Conservation (phyloP, 1,140 invertebrate species). For the Drosophila navojoa region DNA sequence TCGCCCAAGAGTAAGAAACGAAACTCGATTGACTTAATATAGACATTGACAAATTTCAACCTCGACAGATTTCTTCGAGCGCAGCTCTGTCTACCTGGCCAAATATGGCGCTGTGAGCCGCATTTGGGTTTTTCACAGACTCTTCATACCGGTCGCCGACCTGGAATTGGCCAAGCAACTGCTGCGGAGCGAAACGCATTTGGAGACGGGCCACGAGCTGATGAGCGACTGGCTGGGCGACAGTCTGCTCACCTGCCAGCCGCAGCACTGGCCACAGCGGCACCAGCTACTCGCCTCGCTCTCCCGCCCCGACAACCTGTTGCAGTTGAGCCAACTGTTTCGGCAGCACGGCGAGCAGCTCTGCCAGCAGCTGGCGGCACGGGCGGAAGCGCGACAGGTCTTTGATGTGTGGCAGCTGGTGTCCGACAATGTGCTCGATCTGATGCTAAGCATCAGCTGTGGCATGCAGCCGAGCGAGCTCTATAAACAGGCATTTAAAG, state of each 20-base stretch:
- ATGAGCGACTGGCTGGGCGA: slow-evolving; percentile 53
- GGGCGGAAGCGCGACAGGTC: slow-evolving; percentile 1
- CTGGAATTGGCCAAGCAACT: slow-evolving; percentile 58
- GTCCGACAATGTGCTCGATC: slow-evolving; percentile 26
- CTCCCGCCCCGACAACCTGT: slow-evolving; percentile 34
- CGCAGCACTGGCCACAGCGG: slow-evolving; percentile 50
- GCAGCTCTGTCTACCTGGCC: slow-evolving; percentile 45
- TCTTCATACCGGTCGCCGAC: slow-evolving; percentile 63
- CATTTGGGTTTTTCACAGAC: slow-evolving; percentile 66
- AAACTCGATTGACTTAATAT: neutral
- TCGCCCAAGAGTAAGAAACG: slow-evolving; percentile 51
- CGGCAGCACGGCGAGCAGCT: slow-evolving; percentile 30
- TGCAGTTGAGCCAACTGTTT: slow-evolving; percentile 24
- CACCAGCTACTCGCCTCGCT: slow-evolving; percentile 39
- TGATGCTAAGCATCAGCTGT: slow-evolving; percentile 46
- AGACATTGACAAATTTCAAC: neutral
- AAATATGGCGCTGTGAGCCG: slow-evolving; percentile 60
- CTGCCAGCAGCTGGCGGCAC: slow-evolving; percentile 15
- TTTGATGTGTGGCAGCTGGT: slow-evolving; percentile 25
- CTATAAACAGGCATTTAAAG: slow-evolving; percentile 35
- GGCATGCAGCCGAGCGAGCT: slow-evolving; percentile 43
- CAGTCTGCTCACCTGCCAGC: slow-evolving; percentile 42
- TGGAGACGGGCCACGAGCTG: slow-evolving; percentile 61
- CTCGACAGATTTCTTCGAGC: slow-evolving; percentile 62
- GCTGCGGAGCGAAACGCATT: slow-evolving; percentile 50